A percentile compares a stretch with the other conserved stretches of the same genome.
These are phyloP conservation scores for Eulemur rubriventer DNA, from an alignment of 2,797 vertebrate genomes.

Conservation along the genomic window DNA sequence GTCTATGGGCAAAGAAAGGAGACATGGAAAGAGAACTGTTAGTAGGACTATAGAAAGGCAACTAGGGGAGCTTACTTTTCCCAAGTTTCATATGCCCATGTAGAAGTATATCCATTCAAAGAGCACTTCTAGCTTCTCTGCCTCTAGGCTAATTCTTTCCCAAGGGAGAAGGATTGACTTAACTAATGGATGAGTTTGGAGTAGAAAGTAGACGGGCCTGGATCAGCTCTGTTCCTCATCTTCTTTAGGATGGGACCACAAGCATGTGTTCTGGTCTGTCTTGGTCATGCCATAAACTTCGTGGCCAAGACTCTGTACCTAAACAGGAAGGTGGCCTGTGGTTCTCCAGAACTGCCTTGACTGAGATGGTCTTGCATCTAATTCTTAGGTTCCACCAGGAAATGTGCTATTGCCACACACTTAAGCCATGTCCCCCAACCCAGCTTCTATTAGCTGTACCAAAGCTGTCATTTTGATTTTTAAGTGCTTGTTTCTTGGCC, in stretches of 20 bases:
- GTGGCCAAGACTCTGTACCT: background rate
- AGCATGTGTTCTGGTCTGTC: background rate
- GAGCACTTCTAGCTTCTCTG: background rate
- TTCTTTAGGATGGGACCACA: background rate
- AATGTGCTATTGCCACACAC: background rate
- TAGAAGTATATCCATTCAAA: background rate
- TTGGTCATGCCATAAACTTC: background rate
- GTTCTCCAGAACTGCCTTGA: background rate
- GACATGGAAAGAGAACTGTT: background rate
- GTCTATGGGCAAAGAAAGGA: background rate
- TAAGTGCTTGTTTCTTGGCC: background rate
- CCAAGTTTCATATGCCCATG: background rate
- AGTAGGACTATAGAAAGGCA: background rate
- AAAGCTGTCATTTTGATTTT: conserved; percentile 18
- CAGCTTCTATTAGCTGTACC: background rate
- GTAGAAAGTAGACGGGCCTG: background rate
- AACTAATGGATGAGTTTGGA: background rate
- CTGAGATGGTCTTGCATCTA: background rate
- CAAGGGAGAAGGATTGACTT: background rate
- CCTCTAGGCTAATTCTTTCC: background rate
- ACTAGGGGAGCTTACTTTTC: background rate
- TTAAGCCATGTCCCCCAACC: background rate
- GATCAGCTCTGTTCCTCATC: background rate
- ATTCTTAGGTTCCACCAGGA: background rate
- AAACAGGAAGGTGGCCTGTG: background rate